Evolutionary conservation across 2,888 invertebrate genomes (phyloP), one percentile per base, ranked within the genome.

Genomic region (Lordiphosa andalusiaca): DNA sequence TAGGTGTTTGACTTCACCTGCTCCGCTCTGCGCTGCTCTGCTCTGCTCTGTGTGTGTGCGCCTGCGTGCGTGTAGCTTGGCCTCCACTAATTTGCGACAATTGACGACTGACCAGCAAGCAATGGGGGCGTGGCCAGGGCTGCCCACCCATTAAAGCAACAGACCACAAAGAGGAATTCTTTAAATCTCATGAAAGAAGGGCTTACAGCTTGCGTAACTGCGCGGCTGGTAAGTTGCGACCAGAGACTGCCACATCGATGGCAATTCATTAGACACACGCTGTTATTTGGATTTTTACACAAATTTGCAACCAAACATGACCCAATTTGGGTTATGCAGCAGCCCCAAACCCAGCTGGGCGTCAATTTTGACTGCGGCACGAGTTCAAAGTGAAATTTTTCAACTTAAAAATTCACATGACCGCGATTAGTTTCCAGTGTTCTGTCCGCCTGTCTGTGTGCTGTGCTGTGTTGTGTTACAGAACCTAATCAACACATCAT

Each of bases 401-500:
- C 71, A 62, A 46, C 42, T 53, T 54, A 59, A 66, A 71, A 67
- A 75, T 83, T 83, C 81, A 83, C 84, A 83, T 76, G 81, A 67
- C 84, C 81, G 76, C 81, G 80, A 76, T 83, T 72, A 62, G 76
- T 67, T 83, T 70, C 10, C 42, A 9, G 6, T 37, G 19, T 19
- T 12, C 10, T 46, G 44, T 39, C n/a, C n/a, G 40, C 40, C 5
- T 47, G 35, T 4, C 19, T 2, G 19, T 19, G 19, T 19, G 19
- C 3, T 19, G 19, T 1, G 19, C 4, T n/a, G 36, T 49, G 42
- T 44, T 63, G 57, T 55, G 38, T 67, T 75, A 71, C 85, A 81
- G 85, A 81, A 81, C 78, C 71, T 86, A 87, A 87, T 86, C 85
- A 87, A 87, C 86, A 86, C 80, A 85, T 86, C 84, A 85, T 86